phyloP scores from a whole-genome alignment of 1,140 invertebrate species.

The Augochlora pura region DNA sequence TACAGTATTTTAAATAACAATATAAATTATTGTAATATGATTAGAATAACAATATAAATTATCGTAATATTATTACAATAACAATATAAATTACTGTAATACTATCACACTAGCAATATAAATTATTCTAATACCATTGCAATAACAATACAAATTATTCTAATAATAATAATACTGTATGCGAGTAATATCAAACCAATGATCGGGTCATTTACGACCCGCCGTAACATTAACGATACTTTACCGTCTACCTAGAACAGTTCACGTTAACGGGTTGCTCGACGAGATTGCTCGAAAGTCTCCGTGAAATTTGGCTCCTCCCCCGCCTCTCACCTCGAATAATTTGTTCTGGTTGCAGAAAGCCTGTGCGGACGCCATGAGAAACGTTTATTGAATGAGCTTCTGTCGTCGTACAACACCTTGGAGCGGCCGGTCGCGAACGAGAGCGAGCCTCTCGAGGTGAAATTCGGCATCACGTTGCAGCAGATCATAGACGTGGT shows the following conservation, averaged over 20 bases:
- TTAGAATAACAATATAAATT: no score
- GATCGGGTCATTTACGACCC: no score
- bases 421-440: conserved; percentile 97
- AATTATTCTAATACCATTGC: no score
- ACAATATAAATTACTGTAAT: no score
- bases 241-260: neutral
- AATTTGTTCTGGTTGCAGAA: conserved; percentile 79
- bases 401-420: conserved; percentile 96
- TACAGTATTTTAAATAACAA: no score
- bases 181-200: no score
- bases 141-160: no score
- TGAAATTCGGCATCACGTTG: conserved; percentile 96
- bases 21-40: no score
- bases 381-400: conserved; percentile 91
- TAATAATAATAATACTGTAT: no score
- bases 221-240: no score
- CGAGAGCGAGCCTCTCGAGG: conserved; percentile 95
- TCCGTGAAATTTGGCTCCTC: neutral
- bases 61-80: no score
- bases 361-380: conserved; percentile 93
- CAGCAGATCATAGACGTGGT: conserved; percentile 99
- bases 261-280: neutral
- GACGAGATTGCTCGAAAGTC: neutral
- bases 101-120: no score
- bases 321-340: neutral